These are phyloP conservation scores for Melieria crassipennis DNA, from an alignment of 2,888 invertebrate genomes.

Conservation along the genomic window DNA sequence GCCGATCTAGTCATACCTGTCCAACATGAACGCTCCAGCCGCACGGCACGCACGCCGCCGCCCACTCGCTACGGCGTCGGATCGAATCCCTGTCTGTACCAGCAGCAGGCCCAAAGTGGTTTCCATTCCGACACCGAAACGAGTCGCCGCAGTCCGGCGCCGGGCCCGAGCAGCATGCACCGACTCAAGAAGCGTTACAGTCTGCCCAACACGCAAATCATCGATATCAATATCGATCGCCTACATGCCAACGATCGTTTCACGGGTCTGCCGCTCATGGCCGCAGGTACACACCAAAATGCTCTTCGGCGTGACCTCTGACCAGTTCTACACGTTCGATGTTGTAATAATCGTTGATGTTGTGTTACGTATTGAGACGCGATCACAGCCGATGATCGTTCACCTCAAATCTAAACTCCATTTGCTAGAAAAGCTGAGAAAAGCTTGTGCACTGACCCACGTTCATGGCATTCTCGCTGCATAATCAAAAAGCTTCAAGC, in stretches of 20 bases:
- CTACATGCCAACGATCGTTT: constrained; percentile 59
- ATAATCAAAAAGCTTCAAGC: no score
- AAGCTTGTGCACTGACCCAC: no score
- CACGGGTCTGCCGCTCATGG: constrained; percentile 50
- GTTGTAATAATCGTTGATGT: constrained; percentile 40
- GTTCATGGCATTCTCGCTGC: no score
- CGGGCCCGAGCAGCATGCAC: constrained; percentile 27
- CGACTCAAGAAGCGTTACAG: constrained; percentile 64
- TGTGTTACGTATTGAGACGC: background rate
- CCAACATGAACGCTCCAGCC: constrained; percentile 70
- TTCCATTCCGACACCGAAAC: constrained; percentile 57
- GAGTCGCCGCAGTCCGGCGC: constrained; percentile 32
- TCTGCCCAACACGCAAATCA: constrained; percentile 59
- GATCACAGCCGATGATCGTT: no score
- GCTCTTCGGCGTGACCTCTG: background rate
- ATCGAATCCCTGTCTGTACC: constrained; percentile 30
- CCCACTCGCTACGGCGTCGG: constrained; percentile 16
- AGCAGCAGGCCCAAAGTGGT: constrained; percentile 41
- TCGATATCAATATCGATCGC: constrained; percentile 63
- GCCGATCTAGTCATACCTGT: constrained; percentile 74
- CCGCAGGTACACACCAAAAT: constrained; percentile 47
- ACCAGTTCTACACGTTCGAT: constrained; percentile 33
- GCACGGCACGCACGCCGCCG: constrained; percentile 21
- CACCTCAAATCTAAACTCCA: no score
- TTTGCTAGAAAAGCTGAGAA: no score